These are phyloP conservation scores for Calliphora vicina DNA, from an alignment of 1,140 invertebrate genomes.

Conservation along the genomic window DNA sequence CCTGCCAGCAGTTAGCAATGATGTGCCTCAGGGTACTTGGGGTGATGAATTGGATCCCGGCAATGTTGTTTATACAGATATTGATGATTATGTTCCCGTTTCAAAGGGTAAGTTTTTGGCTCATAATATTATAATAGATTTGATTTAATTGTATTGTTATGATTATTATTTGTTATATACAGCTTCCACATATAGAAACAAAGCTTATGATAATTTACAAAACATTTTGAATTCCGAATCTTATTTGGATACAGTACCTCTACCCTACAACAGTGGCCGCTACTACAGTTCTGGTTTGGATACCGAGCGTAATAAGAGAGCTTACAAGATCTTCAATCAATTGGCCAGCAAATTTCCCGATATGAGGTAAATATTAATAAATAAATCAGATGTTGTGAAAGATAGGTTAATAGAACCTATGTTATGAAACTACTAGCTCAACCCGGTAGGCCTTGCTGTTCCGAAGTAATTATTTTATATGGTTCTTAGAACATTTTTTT, in stretches of 20 bases:
- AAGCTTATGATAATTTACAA: slow-evolving; percentile 60
- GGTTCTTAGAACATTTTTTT: too few relatives aligned
- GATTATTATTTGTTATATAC: background rate
- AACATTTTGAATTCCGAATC: slow-evolving; percentile 58
- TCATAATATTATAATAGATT: background rate
- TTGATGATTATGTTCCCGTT: slow-evolving; percentile 56
- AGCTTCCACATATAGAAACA: slow-evolving; percentile 45
- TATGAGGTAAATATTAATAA: slow-evolving; percentile 54
- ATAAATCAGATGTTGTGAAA: too few relatives aligned
- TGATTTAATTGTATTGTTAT: background rate
- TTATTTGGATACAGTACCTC: slow-evolving; percentile 54
- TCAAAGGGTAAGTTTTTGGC: slow-evolving; percentile 45
- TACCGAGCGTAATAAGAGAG: slow-evolving; percentile 57
- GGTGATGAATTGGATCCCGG: slow-evolving; percentile 52
- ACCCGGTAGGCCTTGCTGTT: too few relatives aligned
- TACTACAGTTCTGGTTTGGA: slow-evolving; percentile 50
- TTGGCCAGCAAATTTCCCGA: slow-evolving; percentile 51
- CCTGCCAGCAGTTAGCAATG: slow-evolving; percentile 40
- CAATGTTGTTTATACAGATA: slow-evolving; percentile 41
- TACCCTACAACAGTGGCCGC: slow-evolving; percentile 56
- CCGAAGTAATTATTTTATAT: too few relatives aligned
- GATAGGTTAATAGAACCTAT: too few relatives aligned
- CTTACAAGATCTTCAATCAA: slow-evolving; percentile 53
- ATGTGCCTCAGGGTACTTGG: slow-evolving; percentile 48
- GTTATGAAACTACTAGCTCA: too few relatives aligned